phyloP scores from a whole-genome alignment of 2,113 vertebrate genomes.

The Psilopsiagon aymara region DNA sequence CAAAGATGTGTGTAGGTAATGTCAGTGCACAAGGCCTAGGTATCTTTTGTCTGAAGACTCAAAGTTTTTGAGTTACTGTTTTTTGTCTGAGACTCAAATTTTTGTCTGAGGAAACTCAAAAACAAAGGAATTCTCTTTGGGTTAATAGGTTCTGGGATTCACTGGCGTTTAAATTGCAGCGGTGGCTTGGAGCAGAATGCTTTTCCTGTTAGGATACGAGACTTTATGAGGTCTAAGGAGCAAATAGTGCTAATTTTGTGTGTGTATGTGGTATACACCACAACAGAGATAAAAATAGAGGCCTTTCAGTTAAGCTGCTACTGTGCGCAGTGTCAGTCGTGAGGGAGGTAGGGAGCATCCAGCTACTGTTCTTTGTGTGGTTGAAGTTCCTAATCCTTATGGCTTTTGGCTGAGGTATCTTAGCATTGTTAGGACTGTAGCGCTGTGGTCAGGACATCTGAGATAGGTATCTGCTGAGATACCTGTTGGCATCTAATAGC shows the following conservation, averaged over 20 bases:
- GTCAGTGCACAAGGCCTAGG: not conserved
- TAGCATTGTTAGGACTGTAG: not conserved
- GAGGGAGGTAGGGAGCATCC: not conserved
- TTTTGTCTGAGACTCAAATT: not conserved
- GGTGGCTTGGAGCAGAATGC: not conserved
- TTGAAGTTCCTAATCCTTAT: not conserved
- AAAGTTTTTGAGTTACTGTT: too few relatives aligned
- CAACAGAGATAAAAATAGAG: not conserved
- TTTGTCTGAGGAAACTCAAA: not conserved
- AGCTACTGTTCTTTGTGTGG: not conserved
- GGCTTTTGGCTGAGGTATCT: not conserved
- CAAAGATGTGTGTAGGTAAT: not conserved
- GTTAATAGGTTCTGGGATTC: not conserved
- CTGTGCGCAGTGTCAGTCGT: not conserved
- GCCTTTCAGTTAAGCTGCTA: not conserved
- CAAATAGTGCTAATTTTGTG: not conserved
- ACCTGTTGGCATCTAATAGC: not conserved
- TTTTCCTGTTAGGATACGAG: not conserved
- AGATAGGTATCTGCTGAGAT: not conserved
- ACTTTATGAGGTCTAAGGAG: not conserved
- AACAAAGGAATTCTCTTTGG: not conserved
- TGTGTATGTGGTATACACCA: not conserved
- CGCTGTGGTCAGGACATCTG: not conserved
- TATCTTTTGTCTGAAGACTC: not conserved
- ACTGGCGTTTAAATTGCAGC: fast-evolving